A percentile compares a stretch with the other conserved stretches of the same genome.
phyloP scores from a whole-genome alignment of 2,888 invertebrate species.

The Synanthedon myopaeformis region DNA sequence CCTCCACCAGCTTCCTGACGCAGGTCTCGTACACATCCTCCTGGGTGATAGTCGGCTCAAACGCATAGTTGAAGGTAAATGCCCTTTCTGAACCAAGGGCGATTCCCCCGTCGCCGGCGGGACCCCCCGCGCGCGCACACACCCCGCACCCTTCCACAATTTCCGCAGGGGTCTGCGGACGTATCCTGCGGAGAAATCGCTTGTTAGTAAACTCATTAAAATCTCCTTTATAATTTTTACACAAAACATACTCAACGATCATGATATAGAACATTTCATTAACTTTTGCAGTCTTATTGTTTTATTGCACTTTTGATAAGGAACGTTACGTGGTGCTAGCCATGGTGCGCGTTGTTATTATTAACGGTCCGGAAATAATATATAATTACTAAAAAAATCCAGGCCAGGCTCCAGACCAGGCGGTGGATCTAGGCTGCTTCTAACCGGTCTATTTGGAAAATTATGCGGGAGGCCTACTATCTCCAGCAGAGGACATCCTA shows the following conservation, averaged over 20 bases:
- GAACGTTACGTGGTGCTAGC: not conserved
- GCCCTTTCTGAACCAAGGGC: slow-evolving; percentile 93
- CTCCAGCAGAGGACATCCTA: too few species aligned
- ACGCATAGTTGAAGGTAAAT: slow-evolving; percentile 97
- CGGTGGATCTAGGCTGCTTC: too few species aligned
- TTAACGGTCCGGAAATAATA: too few species aligned
- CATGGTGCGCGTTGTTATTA: too few species aligned
- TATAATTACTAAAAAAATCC: too few species aligned
- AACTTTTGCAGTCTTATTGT: too few species aligned
- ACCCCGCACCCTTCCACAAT: slow-evolving; percentile 94
- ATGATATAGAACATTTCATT: too few species aligned
- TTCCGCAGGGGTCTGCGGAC: slow-evolving; percentile 93
- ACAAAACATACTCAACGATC: not conserved
- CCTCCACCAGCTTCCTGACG: slow-evolving; percentile 88
- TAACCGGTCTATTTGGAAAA: too few species aligned
- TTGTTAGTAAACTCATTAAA: not conserved
- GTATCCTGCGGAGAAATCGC: slow-evolving; percentile 75
- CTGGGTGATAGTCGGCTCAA: slow-evolving; percentile 83
- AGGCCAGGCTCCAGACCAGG: too few species aligned
- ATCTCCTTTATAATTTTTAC: not conserved
- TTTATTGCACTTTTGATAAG: not conserved
- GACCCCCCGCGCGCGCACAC: slow-evolving; percentile 91
- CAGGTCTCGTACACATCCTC: slow-evolving; percentile 84
- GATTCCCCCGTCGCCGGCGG: slow-evolving; percentile 91
- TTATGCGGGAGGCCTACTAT: too few species aligned